Base-by-base conservation (phyloP, 1,140 invertebrate genomes). In the Globodera rostochiensis region DNA sequence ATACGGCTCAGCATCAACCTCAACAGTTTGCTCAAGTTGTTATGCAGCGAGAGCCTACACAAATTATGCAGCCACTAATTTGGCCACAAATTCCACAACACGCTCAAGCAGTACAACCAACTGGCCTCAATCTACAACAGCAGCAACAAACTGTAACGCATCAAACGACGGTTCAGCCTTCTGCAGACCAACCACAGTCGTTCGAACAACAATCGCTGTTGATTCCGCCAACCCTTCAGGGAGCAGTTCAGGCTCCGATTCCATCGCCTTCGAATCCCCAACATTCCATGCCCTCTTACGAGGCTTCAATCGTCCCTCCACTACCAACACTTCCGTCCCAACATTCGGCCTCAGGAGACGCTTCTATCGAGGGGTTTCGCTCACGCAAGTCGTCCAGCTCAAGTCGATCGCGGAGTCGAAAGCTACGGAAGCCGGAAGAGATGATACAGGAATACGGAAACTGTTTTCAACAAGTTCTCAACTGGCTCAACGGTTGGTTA, bases 371-470 rank as follows among this genome's bases (percentile, higher is more conserved):
- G 53, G 85, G 71, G 21, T 74, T 84, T 64, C 76, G 86, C 6
- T 90, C 88, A 7, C 79, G 87, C 13, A 83, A 87, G 74, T 88
- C 87, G 13, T 90, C 88, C 5, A 85, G 82, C 25, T 88, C 85
- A 8, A 80, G 77, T 53, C 84, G 77, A 9, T 47, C 77, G 60
- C 78, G 83, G 77, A 83, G 71, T 47, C 19, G 83, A 81, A 73
- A 73, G 71, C 74, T 80, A 19, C 77, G 84, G 9, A 87, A 88
- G 60, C 57, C 70, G 25, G 87, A 89, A 69, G 86, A 87, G 71
- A 60, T 87, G 47, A 45, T 86, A 4, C 57, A 83, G 73, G 87
- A 88, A 75, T 88, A 88, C 76, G 83, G 86, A 73, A 73, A 73
- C 36, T 88, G 84, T 80, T 67, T 88, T 15, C 87, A 88, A 83